Conservation (phyloP, 2,888 invertebrate species). For the Dolomedes plantarius region DNA sequence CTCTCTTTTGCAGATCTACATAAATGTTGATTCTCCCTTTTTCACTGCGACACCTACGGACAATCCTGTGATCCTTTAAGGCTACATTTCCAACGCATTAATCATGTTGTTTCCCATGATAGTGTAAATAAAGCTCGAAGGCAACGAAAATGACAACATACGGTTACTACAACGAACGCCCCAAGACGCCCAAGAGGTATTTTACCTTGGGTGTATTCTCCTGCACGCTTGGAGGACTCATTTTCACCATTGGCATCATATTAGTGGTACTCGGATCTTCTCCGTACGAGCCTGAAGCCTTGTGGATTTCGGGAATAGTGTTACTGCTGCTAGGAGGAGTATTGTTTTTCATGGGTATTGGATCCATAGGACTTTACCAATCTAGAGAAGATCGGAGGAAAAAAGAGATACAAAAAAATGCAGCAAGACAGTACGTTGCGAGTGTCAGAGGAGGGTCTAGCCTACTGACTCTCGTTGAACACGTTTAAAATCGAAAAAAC, state of each 20-base stretch:
- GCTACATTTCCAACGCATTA: no score
- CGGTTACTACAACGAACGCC: constrained; percentile 60
- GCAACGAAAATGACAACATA: constrained; percentile 40
- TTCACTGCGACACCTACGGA: no score
- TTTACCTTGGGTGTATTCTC: constrained; percentile 73
- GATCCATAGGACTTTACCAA: constrained; percentile 73
- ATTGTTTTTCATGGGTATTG: constrained; percentile 73
- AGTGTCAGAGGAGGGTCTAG: constrained; percentile 68
- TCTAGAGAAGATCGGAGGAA: constrained; percentile 73
- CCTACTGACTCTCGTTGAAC: constrained; percentile 53
- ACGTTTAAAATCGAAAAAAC: no score
- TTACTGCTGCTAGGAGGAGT: constrained; percentile 72
- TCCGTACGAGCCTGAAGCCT: constrained; percentile 72
- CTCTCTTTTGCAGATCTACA: no score
- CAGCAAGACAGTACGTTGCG: constrained; percentile 72
- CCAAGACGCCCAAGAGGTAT: constrained; percentile 73
- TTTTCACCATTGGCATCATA: constrained; percentile 73
- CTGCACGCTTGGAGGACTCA: constrained; percentile 72
- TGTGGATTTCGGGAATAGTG: constrained; percentile 74
- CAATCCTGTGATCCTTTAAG: no score
- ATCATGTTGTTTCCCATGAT: no score
- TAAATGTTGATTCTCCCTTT: no score
- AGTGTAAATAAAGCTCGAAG: no score
- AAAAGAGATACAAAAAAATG: constrained; percentile 70
- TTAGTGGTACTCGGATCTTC: constrained; percentile 73